A percentile compares a stretch with the other conserved stretches of the same genome.
Evolutionary conservation across 2,888 invertebrate species (phyloP).

Genomic region (Cecidostiba fungosa): DNA sequence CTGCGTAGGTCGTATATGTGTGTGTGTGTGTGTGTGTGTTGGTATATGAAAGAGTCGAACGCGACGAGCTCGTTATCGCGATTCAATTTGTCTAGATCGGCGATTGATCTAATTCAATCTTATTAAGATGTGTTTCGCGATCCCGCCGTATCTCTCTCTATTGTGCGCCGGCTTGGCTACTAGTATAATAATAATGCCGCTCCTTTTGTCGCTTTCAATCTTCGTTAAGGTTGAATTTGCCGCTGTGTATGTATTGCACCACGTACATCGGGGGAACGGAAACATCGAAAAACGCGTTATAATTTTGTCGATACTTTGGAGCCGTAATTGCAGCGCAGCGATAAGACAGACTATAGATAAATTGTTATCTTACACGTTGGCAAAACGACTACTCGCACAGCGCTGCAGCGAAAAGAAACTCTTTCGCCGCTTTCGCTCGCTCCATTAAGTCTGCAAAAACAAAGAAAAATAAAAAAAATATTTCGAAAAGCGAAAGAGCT

Average conservation of each 20-base stretch:
- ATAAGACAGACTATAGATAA: background rate
- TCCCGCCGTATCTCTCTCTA: background rate
- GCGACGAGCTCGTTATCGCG: constrained; percentile 4
- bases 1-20: background rate
- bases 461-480: background rate
- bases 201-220: background rate
- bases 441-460: background rate
- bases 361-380: background rate
- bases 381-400: background rate
- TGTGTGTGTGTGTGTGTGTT: background rate
- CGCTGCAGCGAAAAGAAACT: background rate
- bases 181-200: no score
- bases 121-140: background rate
- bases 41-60: background rate
- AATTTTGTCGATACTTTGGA: background rate
- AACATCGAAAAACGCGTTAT: background rate
- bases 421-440: background rate
- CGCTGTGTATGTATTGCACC: background rate
- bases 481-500: background rate
- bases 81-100: constrained; percentile 44
- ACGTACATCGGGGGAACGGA: background rate
- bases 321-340: background rate
- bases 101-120: constrained; percentile 48
- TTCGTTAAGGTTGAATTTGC: background rate
- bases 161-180: background rate